Evolutionary conservation across 2,888 invertebrate genomes (phyloP), one percentile per base, ranked within the genome.

Genomic region (Chrysomela aeneicollis): DNA sequence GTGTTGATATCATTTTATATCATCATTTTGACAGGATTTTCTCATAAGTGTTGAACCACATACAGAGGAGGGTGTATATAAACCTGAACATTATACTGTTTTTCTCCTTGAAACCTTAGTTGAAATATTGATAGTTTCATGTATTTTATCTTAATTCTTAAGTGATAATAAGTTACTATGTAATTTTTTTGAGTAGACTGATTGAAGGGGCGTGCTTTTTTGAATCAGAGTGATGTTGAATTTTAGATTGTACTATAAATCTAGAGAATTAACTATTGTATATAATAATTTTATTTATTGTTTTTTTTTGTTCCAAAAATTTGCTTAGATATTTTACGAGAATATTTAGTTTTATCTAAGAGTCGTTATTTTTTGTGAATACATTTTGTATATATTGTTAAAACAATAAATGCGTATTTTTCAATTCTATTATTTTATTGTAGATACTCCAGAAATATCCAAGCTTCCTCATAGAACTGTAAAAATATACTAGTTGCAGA

Each of bases 331-430:
- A 12, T 46, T 26, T 46, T 57, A 26, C 26, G 15, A 46, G 30
- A 61, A 61, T 66, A 58, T 71, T 64, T 61, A 62, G 42, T 64
- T 64, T 63, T 70, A 66, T 67, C 62, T 59, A 42, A 67, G 49
- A 64, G 50, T 71, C 64, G 64, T 69, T 68, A 53, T 66, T 67
- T 67, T 62, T 65, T 69, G 69, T 67, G 69, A 54, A 69, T 62
- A 67, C 58, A 54, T 64, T 60, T 66, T 71, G 71, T 71, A 71
- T 61, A 71, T 71, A 71, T 66, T 68, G 69, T 71, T 69, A 63
- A 69, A 46, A 21, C 21, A 46, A 26, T 46, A 57, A 57, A 57
- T 21, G 42, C 42, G 42, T 57, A 57, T 57, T 57, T 57, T 57
- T 57, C 18, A 57, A 46, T 4, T n/a, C 5, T 46, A 18, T 46